Evolutionary conservation across 2,888 invertebrate genomes (phyloP), one percentile per base, ranked within the genome.

Genomic region (Melanostoma mellinum): DNA sequence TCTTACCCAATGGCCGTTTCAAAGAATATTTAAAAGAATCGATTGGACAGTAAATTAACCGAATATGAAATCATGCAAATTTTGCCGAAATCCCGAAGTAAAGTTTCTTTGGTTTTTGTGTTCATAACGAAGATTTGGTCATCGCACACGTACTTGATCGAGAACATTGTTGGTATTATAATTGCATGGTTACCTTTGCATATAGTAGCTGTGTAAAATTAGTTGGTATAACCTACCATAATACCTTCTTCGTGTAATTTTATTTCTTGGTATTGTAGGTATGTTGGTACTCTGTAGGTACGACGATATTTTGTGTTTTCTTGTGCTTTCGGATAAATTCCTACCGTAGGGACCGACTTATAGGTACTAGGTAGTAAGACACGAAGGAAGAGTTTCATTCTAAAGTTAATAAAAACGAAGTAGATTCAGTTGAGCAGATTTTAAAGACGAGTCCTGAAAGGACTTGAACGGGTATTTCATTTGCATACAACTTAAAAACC

Each of bases 21-120:
- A 6, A 50, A 20, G 61, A 68, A 55, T 48, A 67, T 67, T 65
- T 55, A 68, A 50, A 60, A 10, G 55, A 65, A 67, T 71, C 60
- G 60, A 72, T 72, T 76, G 71, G 38, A 76, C 58, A 67, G 58
- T 55, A 81, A 81, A 72, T 76, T 76, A 55, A 50, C 55, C 60
- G 67, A 67, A 76, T 67, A 61, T 69, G 76, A 61, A 81, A 81
- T 81, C 76, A 81, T 75, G 80, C 73, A 77, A 55, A 77, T 67
- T 60, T 38, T 40, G 50, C 20, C 48, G 53, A 53, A 75, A 2
- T 32, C 36, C 42, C 50, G 33, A 52, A 42, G 42, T 56, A 5
- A n/a, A 56, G 56, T 56, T 56, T 42, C 30, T 5, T 20, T 48
- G 4, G 32, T 3, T 46, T 36, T 8, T 60, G 38, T 63, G 38